A percentile compares a stretch with the other conserved stretches of the same genome.
phyloP scores from a whole-genome alignment of 37 sponge, comb jelly and placozoan genomes.

The Eunapius fragilis region DNA sequence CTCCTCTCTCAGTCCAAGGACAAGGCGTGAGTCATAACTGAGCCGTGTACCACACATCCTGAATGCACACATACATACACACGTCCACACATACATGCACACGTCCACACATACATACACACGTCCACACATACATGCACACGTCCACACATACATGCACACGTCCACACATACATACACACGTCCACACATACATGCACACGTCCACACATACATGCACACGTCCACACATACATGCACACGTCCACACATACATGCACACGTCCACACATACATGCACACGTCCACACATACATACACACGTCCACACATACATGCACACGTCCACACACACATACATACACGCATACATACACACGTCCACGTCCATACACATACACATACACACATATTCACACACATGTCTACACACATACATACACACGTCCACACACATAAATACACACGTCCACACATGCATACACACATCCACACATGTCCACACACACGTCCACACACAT shows the following conservation, averaged over 20 bases:
- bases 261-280: background rate
- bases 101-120: background rate
- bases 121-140: background rate
- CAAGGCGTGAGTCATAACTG: slow-evolving; percentile 51
- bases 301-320: background rate
- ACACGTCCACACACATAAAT: background rate
- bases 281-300: background rate
- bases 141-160: background rate
- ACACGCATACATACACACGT: no score
- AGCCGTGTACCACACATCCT: no score
- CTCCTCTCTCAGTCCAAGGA: slow-evolving; percentile 46
- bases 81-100: background rate
- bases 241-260: background rate
- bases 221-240: background rate
- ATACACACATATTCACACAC: background rate
- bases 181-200: background rate
- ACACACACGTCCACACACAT: no score
- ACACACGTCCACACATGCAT: background rate
- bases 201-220: background rate
- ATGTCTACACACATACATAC: background rate
- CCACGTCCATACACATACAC: background rate
- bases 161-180: background rate
- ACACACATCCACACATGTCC: background rate
- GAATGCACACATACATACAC: background rate
- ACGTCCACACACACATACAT: no score